Base-by-base conservation (phyloP, 1,140 invertebrate species). In the Asobara japonica region DNA sequence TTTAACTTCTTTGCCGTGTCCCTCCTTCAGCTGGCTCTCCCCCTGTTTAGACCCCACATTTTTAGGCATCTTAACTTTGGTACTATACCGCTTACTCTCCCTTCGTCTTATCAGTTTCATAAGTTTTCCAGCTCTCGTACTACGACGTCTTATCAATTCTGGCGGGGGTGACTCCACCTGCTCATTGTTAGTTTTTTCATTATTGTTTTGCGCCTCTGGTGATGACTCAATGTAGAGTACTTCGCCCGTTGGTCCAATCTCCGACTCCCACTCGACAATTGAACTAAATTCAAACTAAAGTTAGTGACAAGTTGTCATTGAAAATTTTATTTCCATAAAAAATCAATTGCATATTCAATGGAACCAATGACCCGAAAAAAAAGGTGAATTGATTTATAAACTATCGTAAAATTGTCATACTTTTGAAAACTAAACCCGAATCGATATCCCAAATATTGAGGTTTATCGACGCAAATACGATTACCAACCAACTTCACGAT, bases 261-360 rank as follows among this genome's bases (percentile, higher is more conserved):
- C 88, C 4, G 89, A 88, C 81, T 91, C 91, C 90, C 91, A 91
- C 84, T 91, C 91, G 36, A 88, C 89, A 61, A 89, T 87, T n/a
- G 90, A 91, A 80, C 90, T 91, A 62, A 41, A 78, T 66, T 69
- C 36, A 65, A 25, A 67, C 11, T 38, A 16, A 56, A 3, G 25
- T 30, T 13, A 62, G 11, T 13, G 38, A 56, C 22, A 65, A 72
- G 13, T 48, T 69, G 51, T 6, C 33, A 66, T 2, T 11, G 3
- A 31, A 56, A 64, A 25, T 13, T 20, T 27, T 22, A 16, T n/a
- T 20, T 75, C 11, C 20, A n/a, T n/a, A n/a, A n/a, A n/a, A n/a
- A n/a, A n/a, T n/a, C n/a, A 30, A 56, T 51, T 27, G 2, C 13
- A 56, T 8, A 27, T 8, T 56, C n/a, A 20, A 4, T 61, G 27